phyloP scores from a whole-genome alignment of 2,113 vertebrate species.

The Nothocercus julius region DNA sequence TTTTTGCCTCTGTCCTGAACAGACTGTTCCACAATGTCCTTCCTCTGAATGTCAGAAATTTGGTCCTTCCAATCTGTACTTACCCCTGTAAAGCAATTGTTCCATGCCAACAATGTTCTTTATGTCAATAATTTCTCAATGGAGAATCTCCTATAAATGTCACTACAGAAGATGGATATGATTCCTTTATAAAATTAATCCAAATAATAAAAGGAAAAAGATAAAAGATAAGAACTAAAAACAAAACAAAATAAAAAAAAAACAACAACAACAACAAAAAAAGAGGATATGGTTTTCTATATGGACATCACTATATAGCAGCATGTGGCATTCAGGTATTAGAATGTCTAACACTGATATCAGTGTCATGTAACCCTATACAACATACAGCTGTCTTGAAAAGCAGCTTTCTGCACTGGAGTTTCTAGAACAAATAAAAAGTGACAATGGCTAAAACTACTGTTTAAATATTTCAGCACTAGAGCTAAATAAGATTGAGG shows the following conservation, averaged over 20 bases:
- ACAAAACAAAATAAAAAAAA: background rate
- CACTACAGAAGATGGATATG: background rate
- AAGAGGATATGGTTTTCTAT: background rate
- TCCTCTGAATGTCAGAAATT: background rate
- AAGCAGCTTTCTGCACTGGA: background rate
- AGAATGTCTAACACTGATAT: background rate
- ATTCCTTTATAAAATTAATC: background rate
- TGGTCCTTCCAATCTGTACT: background rate
- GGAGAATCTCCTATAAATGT: background rate
- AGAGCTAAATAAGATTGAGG: constrained; percentile 62
- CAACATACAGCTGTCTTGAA: background rate
- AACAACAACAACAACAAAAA: background rate
- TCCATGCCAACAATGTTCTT: background rate
- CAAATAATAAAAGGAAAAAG: background rate
- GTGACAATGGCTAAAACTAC: background rate
- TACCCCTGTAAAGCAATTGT: background rate
- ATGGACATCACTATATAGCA: background rate
- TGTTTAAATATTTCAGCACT: constrained; percentile 49
- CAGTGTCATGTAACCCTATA: background rate
- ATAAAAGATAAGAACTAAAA: background rate
- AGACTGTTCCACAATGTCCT: background rate
- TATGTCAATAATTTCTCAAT: background rate
- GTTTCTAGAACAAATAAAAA: constrained; percentile 52
- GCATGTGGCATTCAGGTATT: background rate
- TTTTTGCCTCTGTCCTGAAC: background rate